phyloP scores from a whole-genome alignment of 2,888 invertebrate genomes.

The Drosophila demipolita region DNA sequence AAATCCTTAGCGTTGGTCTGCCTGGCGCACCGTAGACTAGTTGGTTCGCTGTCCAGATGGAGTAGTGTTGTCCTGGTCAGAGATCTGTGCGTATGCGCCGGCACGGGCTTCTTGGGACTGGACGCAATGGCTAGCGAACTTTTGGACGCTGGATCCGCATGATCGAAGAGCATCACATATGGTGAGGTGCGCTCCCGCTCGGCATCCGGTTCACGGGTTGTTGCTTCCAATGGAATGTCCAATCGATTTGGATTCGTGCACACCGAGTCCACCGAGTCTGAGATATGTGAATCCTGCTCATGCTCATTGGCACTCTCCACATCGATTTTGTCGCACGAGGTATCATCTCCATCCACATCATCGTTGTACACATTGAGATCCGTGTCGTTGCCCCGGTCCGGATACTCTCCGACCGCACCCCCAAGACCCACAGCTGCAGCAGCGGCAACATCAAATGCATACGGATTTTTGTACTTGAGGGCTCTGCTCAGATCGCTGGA shows the following conservation, averaged over 20 bases:
- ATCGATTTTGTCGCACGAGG: slow-evolving; percentile 84
- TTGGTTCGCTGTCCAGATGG: slow-evolving; percentile 75
- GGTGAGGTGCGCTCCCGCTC: slow-evolving; percentile 65
- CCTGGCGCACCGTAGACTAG: slow-evolving; percentile 68
- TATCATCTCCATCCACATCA: slow-evolving; percentile 74
- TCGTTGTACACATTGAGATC: slow-evolving; percentile 73
- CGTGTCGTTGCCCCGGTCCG: slow-evolving; percentile 53
- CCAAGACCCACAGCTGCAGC: slow-evolving; percentile 51
- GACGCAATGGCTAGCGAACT: slow-evolving; percentile 73
- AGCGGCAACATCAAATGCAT: slow-evolving; percentile 59
- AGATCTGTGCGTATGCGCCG: slow-evolving; percentile 40
- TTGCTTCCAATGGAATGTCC: slow-evolving; percentile 66
- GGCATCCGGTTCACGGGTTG: slow-evolving; percentile 26
- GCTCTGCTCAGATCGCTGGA: slow-evolving; percentile 46
- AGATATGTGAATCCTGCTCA: slow-evolving; percentile 84
- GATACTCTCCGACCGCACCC: slow-evolving; percentile 37
- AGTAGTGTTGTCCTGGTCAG: slow-evolving; percentile 42
- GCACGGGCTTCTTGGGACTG: slow-evolving; percentile 70
- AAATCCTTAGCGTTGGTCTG: slow-evolving; percentile 84
- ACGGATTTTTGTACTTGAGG: slow-evolving; percentile 73
- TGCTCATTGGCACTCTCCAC: slow-evolving; percentile 84
- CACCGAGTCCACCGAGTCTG: slow-evolving; percentile 83
- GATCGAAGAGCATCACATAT: slow-evolving; percentile 80
- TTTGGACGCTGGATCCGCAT: slow-evolving; percentile 75
- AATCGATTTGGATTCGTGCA: slow-evolving; percentile 77